Conservation (phyloP, 2,888 invertebrate genomes). For the Aphodius sticticus region DNA sequence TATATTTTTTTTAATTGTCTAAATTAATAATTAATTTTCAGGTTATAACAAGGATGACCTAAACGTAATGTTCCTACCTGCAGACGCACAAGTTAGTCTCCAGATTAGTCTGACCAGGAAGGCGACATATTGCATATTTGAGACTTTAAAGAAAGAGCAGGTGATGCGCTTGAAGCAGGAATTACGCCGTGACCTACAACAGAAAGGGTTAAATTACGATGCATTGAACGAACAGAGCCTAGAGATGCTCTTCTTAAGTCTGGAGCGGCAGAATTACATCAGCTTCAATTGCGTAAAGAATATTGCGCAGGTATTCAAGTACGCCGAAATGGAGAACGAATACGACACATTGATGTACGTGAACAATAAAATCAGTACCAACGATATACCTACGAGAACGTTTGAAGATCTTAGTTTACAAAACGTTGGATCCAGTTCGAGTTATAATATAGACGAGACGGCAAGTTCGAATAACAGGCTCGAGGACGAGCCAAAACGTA, state of each 20-base stretch:
- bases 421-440: not conserved
- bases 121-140: slow-evolving; percentile 60
- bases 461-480: not conserved
- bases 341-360: slow-evolving; percentile 34
- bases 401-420: not conserved
- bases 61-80: slow-evolving; percentile 45
- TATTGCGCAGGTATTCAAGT: slow-evolving; percentile 48
- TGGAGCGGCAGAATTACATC: slow-evolving; percentile 49
- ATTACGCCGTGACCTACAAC: slow-evolving; percentile 43
- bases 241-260: slow-evolving; percentile 54
- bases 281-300: slow-evolving; percentile 45
- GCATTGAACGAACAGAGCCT: slow-evolving; percentile 45
- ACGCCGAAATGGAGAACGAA: slow-evolving; percentile 46
- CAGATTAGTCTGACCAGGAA: slow-evolving; percentile 60
- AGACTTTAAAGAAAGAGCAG: slow-evolving; percentile 54
- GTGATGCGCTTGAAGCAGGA: slow-evolving; percentile 44
- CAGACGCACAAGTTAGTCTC: slow-evolving; percentile 46
- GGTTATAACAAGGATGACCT: slow-evolving; percentile 45
- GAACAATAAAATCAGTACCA: not conserved
- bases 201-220: slow-evolving; percentile 40
- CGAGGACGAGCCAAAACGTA: not conserved
- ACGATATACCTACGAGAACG: not conserved
- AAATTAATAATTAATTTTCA: slow-evolving; percentile 35
- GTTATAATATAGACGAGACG: slow-evolving; percentile 24
- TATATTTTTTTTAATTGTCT: too few relatives aligned